phyloP scores from a whole-genome alignment of 2,113 vertebrate species.

The Dasyurus viverrinus region DNA sequence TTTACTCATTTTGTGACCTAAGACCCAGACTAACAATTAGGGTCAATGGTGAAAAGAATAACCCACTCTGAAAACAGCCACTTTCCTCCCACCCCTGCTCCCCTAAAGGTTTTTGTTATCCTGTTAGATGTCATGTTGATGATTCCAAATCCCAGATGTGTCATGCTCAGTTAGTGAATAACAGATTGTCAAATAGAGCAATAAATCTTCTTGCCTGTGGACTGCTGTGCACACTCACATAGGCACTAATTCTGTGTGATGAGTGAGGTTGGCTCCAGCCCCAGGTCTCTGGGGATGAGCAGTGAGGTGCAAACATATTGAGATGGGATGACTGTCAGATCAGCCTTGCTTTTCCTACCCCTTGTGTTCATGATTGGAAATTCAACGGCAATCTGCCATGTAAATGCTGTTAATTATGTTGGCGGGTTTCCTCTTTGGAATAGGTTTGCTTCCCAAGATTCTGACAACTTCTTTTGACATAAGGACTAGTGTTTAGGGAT shows the following conservation, averaged over 20 bases:
- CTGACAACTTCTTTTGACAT: constrained; percentile 54
- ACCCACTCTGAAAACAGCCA: constrained; percentile 45
- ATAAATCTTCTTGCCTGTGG: constrained; percentile 94
- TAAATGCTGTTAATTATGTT: constrained; percentile 70
- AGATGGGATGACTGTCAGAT: constrained; percentile 70
- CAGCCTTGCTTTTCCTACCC: constrained; percentile 56
- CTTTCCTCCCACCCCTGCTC: constrained; percentile 11
- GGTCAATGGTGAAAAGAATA: constrained; percentile 68
- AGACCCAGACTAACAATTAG: constrained; percentile 54
- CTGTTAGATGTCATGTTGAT: constrained; percentile 85
- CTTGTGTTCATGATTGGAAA: constrained; percentile 71
- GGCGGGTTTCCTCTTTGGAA: constrained; percentile 65
- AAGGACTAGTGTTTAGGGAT: constrained; percentile 6
- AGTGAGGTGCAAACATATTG: constrained; percentile 80
- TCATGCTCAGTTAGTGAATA: constrained; percentile 88
- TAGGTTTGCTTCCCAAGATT: constrained; percentile 46
- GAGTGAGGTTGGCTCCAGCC: constrained; percentile 81
- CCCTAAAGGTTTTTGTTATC: constrained; percentile 74
- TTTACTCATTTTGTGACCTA: constrained; percentile 36
- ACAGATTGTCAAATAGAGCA: constrained; percentile 88
- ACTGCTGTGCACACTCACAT: constrained; percentile 80
- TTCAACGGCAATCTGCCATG: constrained; percentile 74
- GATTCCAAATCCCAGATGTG: constrained; percentile 87
- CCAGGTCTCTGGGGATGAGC: constrained; percentile 72
- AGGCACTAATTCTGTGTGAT: constrained; percentile 85